phyloP scores from a whole-genome alignment of 1,140 invertebrate genomes.

The Drosophila leontia region DNA sequence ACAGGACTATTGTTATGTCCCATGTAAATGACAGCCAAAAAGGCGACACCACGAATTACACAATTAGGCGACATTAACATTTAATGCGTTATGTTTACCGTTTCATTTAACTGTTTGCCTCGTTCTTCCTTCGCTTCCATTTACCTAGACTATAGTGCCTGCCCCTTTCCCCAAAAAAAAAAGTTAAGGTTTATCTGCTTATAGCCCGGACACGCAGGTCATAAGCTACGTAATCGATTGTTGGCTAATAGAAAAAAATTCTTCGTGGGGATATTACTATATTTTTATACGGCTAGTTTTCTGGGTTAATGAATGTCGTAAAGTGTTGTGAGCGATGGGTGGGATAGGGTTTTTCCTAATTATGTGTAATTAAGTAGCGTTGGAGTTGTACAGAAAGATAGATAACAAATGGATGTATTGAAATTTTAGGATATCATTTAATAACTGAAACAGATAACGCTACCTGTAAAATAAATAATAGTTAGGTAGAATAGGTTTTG shows the following conservation, averaged over 20 bases:
- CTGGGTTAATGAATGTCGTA: slow-evolving; percentile 40
- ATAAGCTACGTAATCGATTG: slow-evolving; percentile 75
- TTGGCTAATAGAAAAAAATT: slow-evolving; percentile 70
- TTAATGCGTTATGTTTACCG: slow-evolving; percentile 79
- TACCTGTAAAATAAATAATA: too few relatives aligned
- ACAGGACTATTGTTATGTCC: slow-evolving; percentile 57
- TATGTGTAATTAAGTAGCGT: slow-evolving; percentile 12
- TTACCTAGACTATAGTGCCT: neutral
- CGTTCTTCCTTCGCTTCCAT: slow-evolving; percentile 6
- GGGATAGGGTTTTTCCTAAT: slow-evolving; percentile 3
- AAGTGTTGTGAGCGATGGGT: slow-evolving; percentile 30
- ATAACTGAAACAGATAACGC: neutral
- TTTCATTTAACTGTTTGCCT: slow-evolving; percentile 69
- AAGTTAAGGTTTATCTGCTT: slow-evolving; percentile 29
- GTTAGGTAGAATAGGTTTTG: neutral
- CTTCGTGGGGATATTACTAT: slow-evolving; percentile 39
- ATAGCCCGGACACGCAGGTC: slow-evolving; percentile 63
- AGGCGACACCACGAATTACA: slow-evolving; percentile 79
- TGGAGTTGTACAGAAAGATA: neutral
- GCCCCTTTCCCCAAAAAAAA: neutral
- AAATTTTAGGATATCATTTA: neutral
- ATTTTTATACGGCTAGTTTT: slow-evolving; percentile 20
- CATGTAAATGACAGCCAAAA: slow-evolving; percentile 66
- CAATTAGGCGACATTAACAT: slow-evolving; percentile 83
- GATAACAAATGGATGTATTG: neutral